Evolutionary conservation across 2,113 vertebrate species (phyloP).

Genomic region (Macrotus californicus): DNA sequence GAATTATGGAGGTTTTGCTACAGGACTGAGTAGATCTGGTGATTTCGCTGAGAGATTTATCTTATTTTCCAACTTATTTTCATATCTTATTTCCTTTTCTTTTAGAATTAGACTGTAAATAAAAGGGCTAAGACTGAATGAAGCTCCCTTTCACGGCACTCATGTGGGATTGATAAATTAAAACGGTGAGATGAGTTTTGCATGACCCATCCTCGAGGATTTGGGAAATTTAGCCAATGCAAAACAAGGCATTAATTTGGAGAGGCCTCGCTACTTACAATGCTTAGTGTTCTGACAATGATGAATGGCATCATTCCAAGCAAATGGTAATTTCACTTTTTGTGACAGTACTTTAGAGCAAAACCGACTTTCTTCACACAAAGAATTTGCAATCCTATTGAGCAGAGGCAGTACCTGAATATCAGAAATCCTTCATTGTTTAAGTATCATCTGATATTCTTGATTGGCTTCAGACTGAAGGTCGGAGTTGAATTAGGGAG

Average conservation of each 20-base stretch:
- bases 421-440: conserved; percentile 99
- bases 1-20: conserved; percentile 88
- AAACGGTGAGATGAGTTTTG: conserved; percentile 92
- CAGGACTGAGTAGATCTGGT: conserved; percentile 85
- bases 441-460: conserved; percentile 99
- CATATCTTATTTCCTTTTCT: conserved; percentile 97
- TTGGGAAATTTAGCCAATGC: conserved; percentile 99
- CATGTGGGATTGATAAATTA: conserved; percentile 95
- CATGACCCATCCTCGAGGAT: conserved; percentile 97
- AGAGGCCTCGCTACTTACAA: conserved; percentile 94
- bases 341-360: conserved; percentile 99
- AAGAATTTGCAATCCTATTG: conserved; percentile 99
- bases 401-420: conserved; percentile 97
- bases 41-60: conserved; percentile 93
- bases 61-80: conserved; percentile 97
- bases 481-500: conserved; percentile 97
- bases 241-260: conserved; percentile 99
- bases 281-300: conserved; percentile 99
- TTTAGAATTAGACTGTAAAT: conserved; percentile 98
- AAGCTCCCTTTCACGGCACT: conserved; percentile 84
- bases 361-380: conserved; percentile 96
- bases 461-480: conserved; percentile 99
- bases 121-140: conserved; percentile 83
- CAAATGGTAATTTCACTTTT: conserved; percentile 99
- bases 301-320: conserved; percentile 99